A percentile compares a stretch with the other conserved stretches of the same genome.
These are phyloP conservation scores for Eriosoma lanigerum DNA, from an alignment of 1,140 invertebrate genomes.

Conservation along the genomic window DNA sequence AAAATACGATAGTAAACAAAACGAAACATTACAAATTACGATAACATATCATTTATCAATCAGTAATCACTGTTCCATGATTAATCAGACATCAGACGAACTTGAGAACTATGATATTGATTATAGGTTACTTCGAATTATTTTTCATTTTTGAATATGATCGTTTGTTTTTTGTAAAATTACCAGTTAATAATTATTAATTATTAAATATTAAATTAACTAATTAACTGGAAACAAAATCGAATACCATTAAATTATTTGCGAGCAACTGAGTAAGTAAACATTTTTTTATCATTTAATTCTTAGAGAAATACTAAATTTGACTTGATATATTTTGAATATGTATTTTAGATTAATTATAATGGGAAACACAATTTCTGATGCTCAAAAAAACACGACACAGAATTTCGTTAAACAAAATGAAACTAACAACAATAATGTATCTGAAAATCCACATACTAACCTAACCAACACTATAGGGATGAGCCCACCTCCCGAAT, in stretches of 20 bases:
- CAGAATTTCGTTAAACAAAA: neutral
- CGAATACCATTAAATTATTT: neutral
- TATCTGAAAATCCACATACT: neutral
- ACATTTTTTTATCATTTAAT: neutral
- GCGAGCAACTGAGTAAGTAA: neutral
- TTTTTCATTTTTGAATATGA: neutral
- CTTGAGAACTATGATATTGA: neutral
- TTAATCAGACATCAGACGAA: neutral
- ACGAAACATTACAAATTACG: constrained; percentile 19
- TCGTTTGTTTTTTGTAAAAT: neutral
- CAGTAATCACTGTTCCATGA: constrained; percentile 30
- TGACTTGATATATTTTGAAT: too few relatives aligned
- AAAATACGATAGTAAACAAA: constrained; percentile 16
- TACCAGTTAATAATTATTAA: neutral
- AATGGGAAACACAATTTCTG: constrained; percentile 21
- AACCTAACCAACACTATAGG: neutral
- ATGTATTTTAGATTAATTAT: too few relatives aligned
- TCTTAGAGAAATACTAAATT: too few relatives aligned
- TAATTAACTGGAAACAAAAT: neutral
- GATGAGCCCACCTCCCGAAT: neutral
- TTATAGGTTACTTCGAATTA: neutral
- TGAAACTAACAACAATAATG: neutral
- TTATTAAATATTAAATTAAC: too few relatives aligned
- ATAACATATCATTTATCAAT: constrained; percentile 30
- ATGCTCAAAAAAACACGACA: neutral